A percentile compares a stretch with the other conserved stretches of the same genome.
Evolutionary conservation across 2,113 vertebrate genomes (phyloP).

Genomic region (Rhinoderma darwinii): DNA sequence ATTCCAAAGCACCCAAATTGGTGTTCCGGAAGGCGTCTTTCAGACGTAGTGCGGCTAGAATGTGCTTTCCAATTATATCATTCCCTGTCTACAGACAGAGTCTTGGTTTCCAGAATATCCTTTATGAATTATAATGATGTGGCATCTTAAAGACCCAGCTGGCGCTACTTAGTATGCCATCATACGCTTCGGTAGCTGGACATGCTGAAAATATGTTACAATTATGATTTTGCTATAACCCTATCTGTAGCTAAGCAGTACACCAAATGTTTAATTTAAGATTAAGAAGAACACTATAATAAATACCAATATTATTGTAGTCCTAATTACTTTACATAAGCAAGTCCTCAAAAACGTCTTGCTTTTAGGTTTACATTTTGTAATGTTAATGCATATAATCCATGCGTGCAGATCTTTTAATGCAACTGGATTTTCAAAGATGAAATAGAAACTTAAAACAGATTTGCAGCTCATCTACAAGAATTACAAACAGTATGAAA

Average conservation of each 20-base stretch:
- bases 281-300: not conserved
- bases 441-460: not conserved
- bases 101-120: constrained; percentile 33
- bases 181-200: not conserved
- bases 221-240: not conserved
- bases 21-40: constrained; percentile 29
- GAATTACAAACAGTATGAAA: constrained; percentile 6
- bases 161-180: constrained; percentile 16
- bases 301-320: constrained; percentile 9
- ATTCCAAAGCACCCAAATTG: constrained; percentile 28
- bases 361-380: constrained; percentile 31
- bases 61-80: constrained; percentile 26
- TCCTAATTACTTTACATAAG: not conserved
- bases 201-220: constrained; percentile 18
- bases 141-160: constrained; percentile 24
- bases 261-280: not conserved
- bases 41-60: constrained; percentile 30
- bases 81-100: constrained; percentile 18
- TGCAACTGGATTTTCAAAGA: constrained; percentile 25
- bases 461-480: constrained; percentile 25
- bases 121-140: constrained; percentile 29
- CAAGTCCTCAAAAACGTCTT: not conserved
- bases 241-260: not conserved
- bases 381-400: constrained; percentile 24
- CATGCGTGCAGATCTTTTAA: constrained; percentile 20